Conservation (phyloP, 2,888 invertebrate species). For the Pycnomerus fuliginosus region DNA sequence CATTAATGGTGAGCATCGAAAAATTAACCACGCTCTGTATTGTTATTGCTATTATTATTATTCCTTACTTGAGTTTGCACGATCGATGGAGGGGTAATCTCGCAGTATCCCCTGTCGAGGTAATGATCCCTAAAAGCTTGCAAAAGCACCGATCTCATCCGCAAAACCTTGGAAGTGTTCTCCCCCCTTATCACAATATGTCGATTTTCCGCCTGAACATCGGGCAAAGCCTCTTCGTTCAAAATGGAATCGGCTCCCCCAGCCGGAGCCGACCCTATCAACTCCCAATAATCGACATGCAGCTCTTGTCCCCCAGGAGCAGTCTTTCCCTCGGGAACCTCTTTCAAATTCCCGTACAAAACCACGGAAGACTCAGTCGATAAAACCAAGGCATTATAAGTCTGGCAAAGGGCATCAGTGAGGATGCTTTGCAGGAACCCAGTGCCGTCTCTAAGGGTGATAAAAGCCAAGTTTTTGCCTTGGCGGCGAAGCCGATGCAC, state of each 20-base stretch:
- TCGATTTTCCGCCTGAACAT: constrained; percentile 95
- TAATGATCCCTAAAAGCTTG: constrained; percentile 88
- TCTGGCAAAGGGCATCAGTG: constrained; percentile 82
- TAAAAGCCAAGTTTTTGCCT: constrained; percentile 88
- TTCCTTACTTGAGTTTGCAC: constrained; percentile 99
- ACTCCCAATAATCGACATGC: constrained; percentile 90
- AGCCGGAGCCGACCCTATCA: constrained; percentile 88
- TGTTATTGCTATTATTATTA: no score
- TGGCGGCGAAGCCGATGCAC: constrained; percentile 93
- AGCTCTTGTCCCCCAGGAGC: constrained; percentile 84
- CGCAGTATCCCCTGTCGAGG: constrained; percentile 77
- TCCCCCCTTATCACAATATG: constrained; percentile 99
- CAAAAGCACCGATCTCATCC: constrained; percentile 81
- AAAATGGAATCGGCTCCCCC: constrained; percentile 96
- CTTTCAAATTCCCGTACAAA: constrained; percentile 78
- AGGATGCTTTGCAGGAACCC: constrained; percentile 94
- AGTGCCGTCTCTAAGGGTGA: constrained; percentile 94
- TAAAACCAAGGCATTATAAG: constrained; percentile 82
- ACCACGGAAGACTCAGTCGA: constrained; percentile 88
- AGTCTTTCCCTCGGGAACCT: constrained; percentile 88
- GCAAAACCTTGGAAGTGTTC: constrained; percentile 90
- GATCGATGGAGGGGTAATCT: constrained; percentile 94
- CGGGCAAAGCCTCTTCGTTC: constrained; percentile 95
- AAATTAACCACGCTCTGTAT: no score
- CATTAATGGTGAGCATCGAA: no score